A percentile compares a stretch with the other conserved stretches of the same genome.
phyloP scores from a whole-genome alignment of 2,797 vertebrate genomes.

The Enteromius argenteus region DNA sequence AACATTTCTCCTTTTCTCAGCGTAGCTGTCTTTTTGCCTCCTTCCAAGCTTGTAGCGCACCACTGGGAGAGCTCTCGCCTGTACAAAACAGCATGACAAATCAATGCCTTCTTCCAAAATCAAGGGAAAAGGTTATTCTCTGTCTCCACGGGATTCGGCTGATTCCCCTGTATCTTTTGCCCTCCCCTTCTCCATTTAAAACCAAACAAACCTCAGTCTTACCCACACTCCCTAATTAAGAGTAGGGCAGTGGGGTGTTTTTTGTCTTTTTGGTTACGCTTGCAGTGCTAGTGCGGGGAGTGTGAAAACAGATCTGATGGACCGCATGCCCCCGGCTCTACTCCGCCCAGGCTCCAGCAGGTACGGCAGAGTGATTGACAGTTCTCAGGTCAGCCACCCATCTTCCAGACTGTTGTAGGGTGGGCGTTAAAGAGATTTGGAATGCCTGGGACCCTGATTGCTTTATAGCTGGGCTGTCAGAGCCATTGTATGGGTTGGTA shows the following conservation, averaged over 20 bases:
- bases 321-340: slow-evolving; percentile 76
- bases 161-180: slow-evolving; percentile 75
- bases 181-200: slow-evolving; percentile 75
- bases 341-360: slow-evolving; percentile 81
- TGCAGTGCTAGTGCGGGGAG: slow-evolving; percentile 79
- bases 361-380: slow-evolving; percentile 82
- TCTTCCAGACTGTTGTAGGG: slow-evolving; percentile 81
- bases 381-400: slow-evolving; percentile 83
- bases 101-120: slow-evolving; percentile 94
- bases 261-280: slow-evolving; percentile 77
- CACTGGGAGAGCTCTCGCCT: slow-evolving; percentile 88
- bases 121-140: slow-evolving; percentile 95
- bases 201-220: slow-evolving; percentile 72
- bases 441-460: slow-evolving; percentile 84
- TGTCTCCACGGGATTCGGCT: slow-evolving; percentile 87
- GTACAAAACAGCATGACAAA: slow-evolving; percentile 97
- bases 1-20: slow-evolving; percentile 76
- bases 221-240: slow-evolving; percentile 81
- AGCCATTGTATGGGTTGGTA: slow-evolving; percentile 81
- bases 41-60: slow-evolving; percentile 81
- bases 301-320: slow-evolving; percentile 86
- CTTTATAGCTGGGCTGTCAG: slow-evolving; percentile 84
- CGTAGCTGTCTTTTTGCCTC: slow-evolving; percentile 34
- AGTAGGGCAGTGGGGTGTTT: slow-evolving; percentile 72
- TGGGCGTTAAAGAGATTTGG: slow-evolving; percentile 83